These are phyloP conservation scores for Pardosa pseudoannulata DNA, from an alignment of 2,888 invertebrate species.

Conservation along the genomic window DNA sequence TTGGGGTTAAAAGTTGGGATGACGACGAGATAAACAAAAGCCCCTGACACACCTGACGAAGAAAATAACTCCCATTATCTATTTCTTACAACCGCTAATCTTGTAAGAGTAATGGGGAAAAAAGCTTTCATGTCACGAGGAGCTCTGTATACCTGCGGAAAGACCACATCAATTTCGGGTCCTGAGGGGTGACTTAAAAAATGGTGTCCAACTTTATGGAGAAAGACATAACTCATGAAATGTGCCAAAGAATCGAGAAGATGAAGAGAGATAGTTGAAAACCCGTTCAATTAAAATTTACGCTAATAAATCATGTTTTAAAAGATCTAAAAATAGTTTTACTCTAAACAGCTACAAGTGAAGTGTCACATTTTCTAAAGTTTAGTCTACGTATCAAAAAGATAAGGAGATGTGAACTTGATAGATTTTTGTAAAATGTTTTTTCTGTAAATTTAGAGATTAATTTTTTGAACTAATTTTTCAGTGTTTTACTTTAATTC, in stretches of 20 bases:
- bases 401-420: no score
- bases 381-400: no score
- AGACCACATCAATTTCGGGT: slow-evolving; percentile 60
- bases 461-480: no score
- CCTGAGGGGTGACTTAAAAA: slow-evolving; percentile 53
- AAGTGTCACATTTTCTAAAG: no score
- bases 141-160: slow-evolving; percentile 47
- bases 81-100: slow-evolving; percentile 67
- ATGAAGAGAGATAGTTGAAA: neutral
- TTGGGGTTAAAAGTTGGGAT: neutral
- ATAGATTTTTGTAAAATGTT: no score
- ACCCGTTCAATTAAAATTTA: neutral
- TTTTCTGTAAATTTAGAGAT: no score
- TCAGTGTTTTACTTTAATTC: no score
- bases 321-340: neutral
- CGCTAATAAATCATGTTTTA: neutral
- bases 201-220: slow-evolving; percentile 12
- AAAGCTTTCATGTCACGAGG: slow-evolving; percentile 56
- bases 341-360: no score
- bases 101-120: slow-evolving; percentile 67
- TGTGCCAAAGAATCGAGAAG: neutral
- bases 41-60: slow-evolving; percentile 44
- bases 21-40: neutral
- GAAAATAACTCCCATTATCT: slow-evolving; percentile 70
- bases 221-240: neutral